These are phyloP conservation scores for Albula goreensis DNA, from an alignment of 2,113 vertebrate species.

Conservation along the genomic window DNA sequence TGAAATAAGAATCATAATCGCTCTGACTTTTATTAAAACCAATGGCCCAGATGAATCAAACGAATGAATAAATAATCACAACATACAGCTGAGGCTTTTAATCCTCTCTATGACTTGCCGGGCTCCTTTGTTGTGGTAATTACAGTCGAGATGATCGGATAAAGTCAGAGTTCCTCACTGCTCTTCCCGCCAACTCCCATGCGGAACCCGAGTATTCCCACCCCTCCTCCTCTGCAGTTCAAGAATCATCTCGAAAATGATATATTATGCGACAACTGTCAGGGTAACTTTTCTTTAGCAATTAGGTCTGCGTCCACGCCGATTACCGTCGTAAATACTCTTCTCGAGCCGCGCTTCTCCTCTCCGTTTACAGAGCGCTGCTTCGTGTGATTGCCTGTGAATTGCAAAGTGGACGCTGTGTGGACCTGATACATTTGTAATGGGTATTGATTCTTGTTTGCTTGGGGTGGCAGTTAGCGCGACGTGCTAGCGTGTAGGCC, in stretches of 20 bases:
- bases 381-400: neutral
- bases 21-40: neutral
- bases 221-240: neutral
- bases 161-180: slow-evolving; percentile 2
- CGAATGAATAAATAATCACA: neutral
- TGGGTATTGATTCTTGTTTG: slow-evolving; percentile 9
- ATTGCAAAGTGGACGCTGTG: neutral
- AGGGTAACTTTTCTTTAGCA: slow-evolving; percentile 1
- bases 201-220: neutral
- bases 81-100: neutral
- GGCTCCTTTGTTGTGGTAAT: neutral
- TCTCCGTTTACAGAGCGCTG: neutral
- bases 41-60: neutral
- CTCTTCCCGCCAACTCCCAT: neutral
- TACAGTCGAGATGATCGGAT: neutral
- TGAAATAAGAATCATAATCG: neutral
- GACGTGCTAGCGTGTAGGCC: neutral
- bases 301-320: slow-evolving; percentile 3
- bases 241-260: neutral
- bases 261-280: slow-evolving; percentile 19
- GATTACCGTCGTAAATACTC: slow-evolving; percentile 6
- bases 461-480: neutral
- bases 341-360: neutral
- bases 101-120: neutral
- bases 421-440: neutral